These are phyloP conservation scores for Lochmaea capreae DNA, from an alignment of 2,888 invertebrate genomes.

Conservation along the genomic window DNA sequence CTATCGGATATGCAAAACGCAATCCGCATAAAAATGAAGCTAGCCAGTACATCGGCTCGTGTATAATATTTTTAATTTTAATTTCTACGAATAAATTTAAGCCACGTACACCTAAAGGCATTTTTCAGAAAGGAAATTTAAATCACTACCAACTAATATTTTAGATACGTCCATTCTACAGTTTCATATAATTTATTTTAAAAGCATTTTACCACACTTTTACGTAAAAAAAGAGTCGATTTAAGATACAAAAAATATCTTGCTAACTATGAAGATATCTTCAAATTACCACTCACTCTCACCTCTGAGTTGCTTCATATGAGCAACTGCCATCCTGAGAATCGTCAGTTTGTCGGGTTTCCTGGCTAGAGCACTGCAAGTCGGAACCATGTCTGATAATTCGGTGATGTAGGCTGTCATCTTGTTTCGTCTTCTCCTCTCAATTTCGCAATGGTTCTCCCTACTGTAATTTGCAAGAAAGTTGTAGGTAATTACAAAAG, in stretches of 20 bases:
- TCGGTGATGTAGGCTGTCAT: conserved; percentile 99
- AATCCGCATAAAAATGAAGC: conserved; percentile 57
- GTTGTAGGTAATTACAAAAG: conserved; percentile 60
- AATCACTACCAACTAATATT: conserved; percentile 18
- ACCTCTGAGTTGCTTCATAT: conserved; percentile 98
- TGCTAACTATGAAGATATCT: not conserved
- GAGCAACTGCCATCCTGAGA: conserved; percentile 98
- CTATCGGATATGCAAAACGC: conserved; percentile 60
- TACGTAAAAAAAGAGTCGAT: too few relatives aligned
- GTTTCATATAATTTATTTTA: not conserved
- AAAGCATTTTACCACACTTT: too few relatives aligned
- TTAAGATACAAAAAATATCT: too few relatives aligned
- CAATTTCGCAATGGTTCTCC: conserved; percentile 99
- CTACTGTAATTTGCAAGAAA: conserved; percentile 74
- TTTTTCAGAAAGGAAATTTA: conserved; percentile 33
- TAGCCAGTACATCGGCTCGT: conserved; percentile 53
- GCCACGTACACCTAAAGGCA: conserved; percentile 40
- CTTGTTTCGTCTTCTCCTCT: conserved; percentile 97
- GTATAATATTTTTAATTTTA: conserved; percentile 52
- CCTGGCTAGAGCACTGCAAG: conserved; percentile 96
- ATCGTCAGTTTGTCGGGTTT: conserved; percentile 99
- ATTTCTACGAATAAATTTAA: conserved; percentile 44
- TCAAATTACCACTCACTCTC: conserved; percentile 53
- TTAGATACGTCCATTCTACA: conserved; percentile 1
- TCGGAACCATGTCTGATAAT: conserved; percentile 99